Conservation (phyloP, 2,888 invertebrate species). For the Carabus problematicus region DNA sequence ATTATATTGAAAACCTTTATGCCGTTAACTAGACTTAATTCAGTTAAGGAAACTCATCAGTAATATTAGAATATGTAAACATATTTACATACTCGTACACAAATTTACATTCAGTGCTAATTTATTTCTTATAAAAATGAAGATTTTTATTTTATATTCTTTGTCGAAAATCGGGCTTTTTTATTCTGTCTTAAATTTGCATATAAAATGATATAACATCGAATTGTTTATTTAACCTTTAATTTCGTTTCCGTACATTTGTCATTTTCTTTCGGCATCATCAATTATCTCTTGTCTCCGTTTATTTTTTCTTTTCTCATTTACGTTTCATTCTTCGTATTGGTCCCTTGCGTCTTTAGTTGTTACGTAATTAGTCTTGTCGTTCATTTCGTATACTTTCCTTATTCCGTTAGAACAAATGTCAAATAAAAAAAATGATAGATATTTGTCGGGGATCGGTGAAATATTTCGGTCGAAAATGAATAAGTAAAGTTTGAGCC, state of each 20-base stretch:
- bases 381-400: background rate
- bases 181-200: no score
- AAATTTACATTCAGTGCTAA: no score
- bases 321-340: background rate
- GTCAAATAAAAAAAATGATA: slow-evolving; percentile 27
- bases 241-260: background rate
- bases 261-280: background rate
- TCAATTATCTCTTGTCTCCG: background rate
- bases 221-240: background rate
- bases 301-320: slow-evolving; percentile 14
- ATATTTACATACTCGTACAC: no score
- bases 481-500: slow-evolving; percentile 29
- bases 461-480: background rate
- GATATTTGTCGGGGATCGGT: slow-evolving; percentile 11
- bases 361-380: slow-evolving; percentile 15
- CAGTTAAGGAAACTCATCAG: no score
- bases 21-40: no score
- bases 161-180: no score
- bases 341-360: background rate
- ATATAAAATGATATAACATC: background rate
- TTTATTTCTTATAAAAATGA: no score
- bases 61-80: no score
- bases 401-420: background rate
- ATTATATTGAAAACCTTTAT: no score
- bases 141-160: no score